These are phyloP conservation scores for Sialis fuliginosa DNA, from an alignment of 2,888 invertebrate species.

Conservation along the genomic window DNA sequence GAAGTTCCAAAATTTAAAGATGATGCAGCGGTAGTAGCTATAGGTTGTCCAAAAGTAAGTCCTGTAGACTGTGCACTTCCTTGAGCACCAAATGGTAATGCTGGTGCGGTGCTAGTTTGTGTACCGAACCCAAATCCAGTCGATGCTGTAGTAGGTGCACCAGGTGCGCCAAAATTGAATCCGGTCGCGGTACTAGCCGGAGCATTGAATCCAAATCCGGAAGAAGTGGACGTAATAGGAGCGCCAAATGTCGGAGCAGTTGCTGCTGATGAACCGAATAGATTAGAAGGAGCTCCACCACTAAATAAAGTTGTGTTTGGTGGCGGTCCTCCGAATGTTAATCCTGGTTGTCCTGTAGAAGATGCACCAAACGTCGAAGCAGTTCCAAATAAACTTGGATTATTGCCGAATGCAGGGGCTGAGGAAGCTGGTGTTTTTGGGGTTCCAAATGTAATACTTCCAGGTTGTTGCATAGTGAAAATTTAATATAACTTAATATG, in stretches of 20 bases:
- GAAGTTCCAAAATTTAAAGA: constrained; percentile 5
- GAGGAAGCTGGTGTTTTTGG: constrained; percentile 9
- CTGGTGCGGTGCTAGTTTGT: constrained; percentile 3
- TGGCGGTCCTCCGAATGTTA: constrained; percentile 8
- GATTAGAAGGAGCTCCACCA: background rate
- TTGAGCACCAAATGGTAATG: background rate
- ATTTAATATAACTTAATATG: background rate
- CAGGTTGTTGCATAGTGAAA: constrained; percentile 6
- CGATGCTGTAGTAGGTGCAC: constrained; percentile 7
- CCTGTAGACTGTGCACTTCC: background rate
- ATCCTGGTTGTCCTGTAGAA: constrained; percentile 1
- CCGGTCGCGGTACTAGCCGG: background rate
- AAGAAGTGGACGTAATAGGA: constrained; percentile 1
- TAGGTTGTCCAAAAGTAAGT: constrained; percentile 7
- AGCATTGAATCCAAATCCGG: background rate
- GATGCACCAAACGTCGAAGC: background rate
- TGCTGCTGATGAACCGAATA: background rate
- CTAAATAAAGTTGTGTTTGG: background rate
- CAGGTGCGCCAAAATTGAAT: constrained; percentile 15
- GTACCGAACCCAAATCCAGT: constrained; percentile 11
- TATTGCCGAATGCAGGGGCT: constrained; percentile 6
- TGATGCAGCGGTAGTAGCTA: background rate
- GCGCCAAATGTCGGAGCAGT: background rate
- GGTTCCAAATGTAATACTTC: constrained; percentile 13
- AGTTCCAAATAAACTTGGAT: constrained; percentile 7